These are phyloP conservation scores for Stenurella melanura DNA, from an alignment of 2,888 invertebrate genomes.

Conservation along the genomic window DNA sequence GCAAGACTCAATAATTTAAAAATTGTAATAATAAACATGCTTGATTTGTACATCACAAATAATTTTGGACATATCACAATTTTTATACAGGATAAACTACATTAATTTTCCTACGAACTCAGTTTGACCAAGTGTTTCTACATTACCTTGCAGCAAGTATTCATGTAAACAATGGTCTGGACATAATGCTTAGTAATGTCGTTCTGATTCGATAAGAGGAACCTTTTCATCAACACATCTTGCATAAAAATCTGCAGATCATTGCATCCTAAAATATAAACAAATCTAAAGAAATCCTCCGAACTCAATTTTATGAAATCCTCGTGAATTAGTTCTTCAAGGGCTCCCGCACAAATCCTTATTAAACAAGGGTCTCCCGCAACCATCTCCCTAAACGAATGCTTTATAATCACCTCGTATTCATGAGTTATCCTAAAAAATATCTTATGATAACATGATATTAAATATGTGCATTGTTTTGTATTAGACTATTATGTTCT, in stretches of 20 bases:
- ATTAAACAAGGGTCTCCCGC: constrained; percentile 54
- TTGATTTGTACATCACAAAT: too few species aligned
- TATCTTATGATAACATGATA: constrained; percentile 16
- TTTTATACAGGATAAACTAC: too few species aligned
- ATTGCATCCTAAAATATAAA: constrained; percentile 54
- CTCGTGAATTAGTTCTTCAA: constrained; percentile 59
- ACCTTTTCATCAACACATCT: constrained; percentile 55
- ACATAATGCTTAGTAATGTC: constrained; percentile 58
- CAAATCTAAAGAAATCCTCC: constrained; percentile 56
- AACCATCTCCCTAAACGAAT: constrained; percentile 54
- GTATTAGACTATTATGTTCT: too few species aligned
- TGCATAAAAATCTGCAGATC: constrained; percentile 55
- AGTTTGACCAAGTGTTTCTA: background rate
- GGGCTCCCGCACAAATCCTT: constrained; percentile 52
- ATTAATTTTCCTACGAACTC: too few species aligned
- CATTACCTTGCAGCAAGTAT: constrained; percentile 54
- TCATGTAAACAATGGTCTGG: constrained; percentile 55
- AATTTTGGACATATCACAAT: too few species aligned
- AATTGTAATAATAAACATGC: too few species aligned
- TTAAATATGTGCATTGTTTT: background rate
- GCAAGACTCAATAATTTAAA: too few species aligned
- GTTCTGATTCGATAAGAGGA: constrained; percentile 58
- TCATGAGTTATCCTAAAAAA: constrained; percentile 59
- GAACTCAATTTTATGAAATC: constrained; percentile 55
- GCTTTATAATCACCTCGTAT: constrained; percentile 56